These are phyloP conservation scores for Drosophila koepferae DNA, from an alignment of 2,888 invertebrate species.

Conservation along the genomic window DNA sequence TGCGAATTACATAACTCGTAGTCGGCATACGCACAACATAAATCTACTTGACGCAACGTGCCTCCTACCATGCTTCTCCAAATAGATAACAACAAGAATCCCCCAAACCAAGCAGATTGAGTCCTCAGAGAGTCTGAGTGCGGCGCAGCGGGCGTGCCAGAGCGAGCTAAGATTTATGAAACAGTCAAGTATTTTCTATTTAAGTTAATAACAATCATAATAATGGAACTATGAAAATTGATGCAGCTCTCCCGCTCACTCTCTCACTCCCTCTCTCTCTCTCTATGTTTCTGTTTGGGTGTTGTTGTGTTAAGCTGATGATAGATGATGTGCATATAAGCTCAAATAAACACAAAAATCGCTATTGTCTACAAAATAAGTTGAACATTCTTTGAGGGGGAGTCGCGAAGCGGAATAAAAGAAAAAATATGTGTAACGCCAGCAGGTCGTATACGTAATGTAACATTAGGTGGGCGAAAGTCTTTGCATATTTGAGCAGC, in stretches of 20 bases:
- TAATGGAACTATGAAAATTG: conserved; percentile 82
- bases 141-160: conserved; percentile 49
- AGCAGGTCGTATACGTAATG: conserved; percentile 60
- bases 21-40: conserved; percentile 51
- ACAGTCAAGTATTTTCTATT: conserved; percentile 81
- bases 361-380: conserved; percentile 67
- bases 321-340: conserved; percentile 80
- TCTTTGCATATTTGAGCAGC: conserved; percentile 75
- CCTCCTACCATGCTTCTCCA: conserved; percentile 33
- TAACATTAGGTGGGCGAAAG: conserved; percentile 43
- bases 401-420: conserved; percentile 6
- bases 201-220: conserved; percentile 83
- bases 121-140: conserved; percentile 27
- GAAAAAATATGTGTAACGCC: conserved; percentile 8
- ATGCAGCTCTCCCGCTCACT: conserved; percentile 47
- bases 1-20: conserved; percentile 48
- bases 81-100: conserved; percentile 1
- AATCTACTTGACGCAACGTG: conserved; percentile 72
- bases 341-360: conserved; percentile 75
- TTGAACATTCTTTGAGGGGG: conserved; percentile 30
- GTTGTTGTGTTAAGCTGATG: conserved; percentile 60
- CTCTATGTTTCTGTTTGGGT: conserved; percentile 9
- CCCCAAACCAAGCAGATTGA: not conserved
- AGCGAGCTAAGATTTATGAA: conserved; percentile 74
- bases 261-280: not conserved